phyloP scores from a whole-genome alignment of 2,888 invertebrate species.

The Nomada fabriciana region DNA sequence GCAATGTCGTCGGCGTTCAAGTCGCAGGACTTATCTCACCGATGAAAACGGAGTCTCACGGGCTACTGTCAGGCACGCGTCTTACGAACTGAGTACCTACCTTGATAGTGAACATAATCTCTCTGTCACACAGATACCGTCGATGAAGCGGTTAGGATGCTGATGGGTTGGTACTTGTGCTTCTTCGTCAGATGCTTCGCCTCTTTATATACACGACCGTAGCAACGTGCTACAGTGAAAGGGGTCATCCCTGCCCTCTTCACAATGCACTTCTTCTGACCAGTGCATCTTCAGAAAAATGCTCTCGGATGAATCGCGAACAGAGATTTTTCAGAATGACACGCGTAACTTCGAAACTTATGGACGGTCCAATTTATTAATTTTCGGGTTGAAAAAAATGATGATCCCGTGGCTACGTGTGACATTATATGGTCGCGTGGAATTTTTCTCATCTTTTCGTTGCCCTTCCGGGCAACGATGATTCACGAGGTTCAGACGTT shows the following conservation, averaged over 20 bases:
- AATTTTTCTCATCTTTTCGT: not conserved
- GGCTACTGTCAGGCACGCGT: slow-evolving; percentile 36
- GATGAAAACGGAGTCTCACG: slow-evolving; percentile 35
- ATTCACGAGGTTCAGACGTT: slow-evolving; percentile 20
- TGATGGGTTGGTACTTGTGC: slow-evolving; percentile 83
- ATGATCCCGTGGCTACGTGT: not conserved
- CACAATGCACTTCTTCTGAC: slow-evolving; percentile 83
- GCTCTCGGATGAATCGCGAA: slow-evolving; percentile 62
- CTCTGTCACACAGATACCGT: slow-evolving; percentile 73
- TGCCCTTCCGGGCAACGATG: not conserved
- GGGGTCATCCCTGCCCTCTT: slow-evolving; percentile 85
- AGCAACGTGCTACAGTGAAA: slow-evolving; percentile 83
- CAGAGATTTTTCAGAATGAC: slow-evolving; percentile 53
- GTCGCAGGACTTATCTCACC: slow-evolving; percentile 20
- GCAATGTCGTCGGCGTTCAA: slow-evolving; percentile 18
- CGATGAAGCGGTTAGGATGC: slow-evolving; percentile 80
- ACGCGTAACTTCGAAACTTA: slow-evolving; percentile 12
- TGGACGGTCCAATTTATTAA: not conserved
- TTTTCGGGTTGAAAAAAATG: not conserved
- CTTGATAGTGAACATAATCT: slow-evolving; percentile 82
- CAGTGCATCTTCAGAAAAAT: slow-evolving; percentile 78
- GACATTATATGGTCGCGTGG: not conserved
- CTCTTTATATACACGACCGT: slow-evolving; percentile 83
- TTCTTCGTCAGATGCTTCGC: slow-evolving; percentile 82
- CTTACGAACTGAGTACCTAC: slow-evolving; percentile 73